Conservation (phyloP, 64 coral and sea anemone genomes). For the Actinia tenebrosa region DNA sequence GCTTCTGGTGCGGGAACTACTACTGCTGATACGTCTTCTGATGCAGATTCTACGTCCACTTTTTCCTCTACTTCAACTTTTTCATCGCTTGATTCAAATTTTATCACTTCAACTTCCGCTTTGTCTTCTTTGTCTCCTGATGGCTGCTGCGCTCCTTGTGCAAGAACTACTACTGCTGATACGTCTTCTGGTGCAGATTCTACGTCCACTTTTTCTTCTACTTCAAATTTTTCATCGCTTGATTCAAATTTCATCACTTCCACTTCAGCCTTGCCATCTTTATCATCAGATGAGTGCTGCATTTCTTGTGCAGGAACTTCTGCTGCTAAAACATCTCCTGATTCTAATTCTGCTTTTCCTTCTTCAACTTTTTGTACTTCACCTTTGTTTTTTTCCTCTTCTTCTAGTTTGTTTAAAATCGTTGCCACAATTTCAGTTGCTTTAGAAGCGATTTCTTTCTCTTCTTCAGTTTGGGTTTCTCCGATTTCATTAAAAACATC, state of each 20-base stretch:
- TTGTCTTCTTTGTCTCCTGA: not conserved
- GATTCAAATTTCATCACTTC: not conserved
- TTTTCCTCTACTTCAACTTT: not conserved
- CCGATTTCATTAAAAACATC: not conserved
- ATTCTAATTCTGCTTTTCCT: not conserved
- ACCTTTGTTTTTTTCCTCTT: slow-evolving; percentile 3
- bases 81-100: not conserved
- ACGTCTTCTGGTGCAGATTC: not conserved
- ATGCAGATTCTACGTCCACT: no score
- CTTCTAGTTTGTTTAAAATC: slow-evolving; percentile 2
- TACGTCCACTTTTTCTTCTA: not conserved
- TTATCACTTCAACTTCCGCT: not conserved
- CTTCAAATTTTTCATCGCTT: not conserved
- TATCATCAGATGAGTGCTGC: not conserved
- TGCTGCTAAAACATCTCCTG: not conserved
- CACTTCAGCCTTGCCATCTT: not conserved
- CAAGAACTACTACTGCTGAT: no score
- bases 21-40: not conserved
- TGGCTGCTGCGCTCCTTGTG: not conserved
- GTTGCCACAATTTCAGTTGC: slow-evolving; percentile 1
- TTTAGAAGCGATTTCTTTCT: not conserved
- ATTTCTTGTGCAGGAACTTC: not conserved
- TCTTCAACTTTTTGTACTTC: not conserved
- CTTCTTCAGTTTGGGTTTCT: not conserved
- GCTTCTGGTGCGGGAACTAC: not conserved